Evolutionary conservation across 2,797 vertebrate genomes (phyloP).

Genomic region (Neosilurus mollespiculum): DNA sequence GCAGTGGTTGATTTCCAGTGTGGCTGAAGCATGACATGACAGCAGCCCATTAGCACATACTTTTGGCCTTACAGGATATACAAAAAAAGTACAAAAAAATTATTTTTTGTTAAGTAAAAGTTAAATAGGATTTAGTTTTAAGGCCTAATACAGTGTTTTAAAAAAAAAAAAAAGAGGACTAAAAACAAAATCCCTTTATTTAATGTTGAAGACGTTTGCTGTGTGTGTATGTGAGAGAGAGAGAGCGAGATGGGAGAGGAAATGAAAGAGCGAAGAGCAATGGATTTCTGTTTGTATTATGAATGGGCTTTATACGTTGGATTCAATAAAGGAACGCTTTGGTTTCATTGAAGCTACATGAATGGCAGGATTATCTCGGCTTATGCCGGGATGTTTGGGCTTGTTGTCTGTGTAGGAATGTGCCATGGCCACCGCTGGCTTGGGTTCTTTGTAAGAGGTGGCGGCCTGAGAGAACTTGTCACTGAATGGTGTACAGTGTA

Average conservation of each 20-base stretch:
- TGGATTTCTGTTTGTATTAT: constrained; percentile 18
- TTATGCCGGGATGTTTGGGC: constrained; percentile 72
- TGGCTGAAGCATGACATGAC: constrained; percentile 73
- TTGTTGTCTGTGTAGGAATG: constrained; percentile 77
- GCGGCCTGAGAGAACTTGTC: constrained; percentile 79
- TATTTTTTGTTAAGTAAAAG: constrained; percentile 2
- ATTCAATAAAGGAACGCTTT: constrained; percentile 98
- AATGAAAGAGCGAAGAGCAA: neutral
- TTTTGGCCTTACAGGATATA: constrained; percentile 53
- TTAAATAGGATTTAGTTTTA: constrained; percentile 21
- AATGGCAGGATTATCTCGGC: constrained; percentile 77
- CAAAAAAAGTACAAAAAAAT: constrained; percentile 48
- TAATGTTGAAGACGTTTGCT: neutral
- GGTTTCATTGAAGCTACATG: constrained; percentile 85
- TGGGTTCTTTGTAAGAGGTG: constrained; percentile 78
- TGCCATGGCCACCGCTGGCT: constrained; percentile 71
- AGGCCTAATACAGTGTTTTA: constrained; percentile 17
- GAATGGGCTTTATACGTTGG: constrained; percentile 81
- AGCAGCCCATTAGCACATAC: constrained; percentile 62
- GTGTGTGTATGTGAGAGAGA: neutral
- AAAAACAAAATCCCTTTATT: constrained; percentile 7
- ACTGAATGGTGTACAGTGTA: constrained; percentile 75
- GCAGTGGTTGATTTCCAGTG: constrained; percentile 75
- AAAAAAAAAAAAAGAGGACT: neutral
- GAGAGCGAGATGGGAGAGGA: neutral